Conservation (phyloP, 2,113 vertebrate genomes). For the Gavia stellata region DNA sequence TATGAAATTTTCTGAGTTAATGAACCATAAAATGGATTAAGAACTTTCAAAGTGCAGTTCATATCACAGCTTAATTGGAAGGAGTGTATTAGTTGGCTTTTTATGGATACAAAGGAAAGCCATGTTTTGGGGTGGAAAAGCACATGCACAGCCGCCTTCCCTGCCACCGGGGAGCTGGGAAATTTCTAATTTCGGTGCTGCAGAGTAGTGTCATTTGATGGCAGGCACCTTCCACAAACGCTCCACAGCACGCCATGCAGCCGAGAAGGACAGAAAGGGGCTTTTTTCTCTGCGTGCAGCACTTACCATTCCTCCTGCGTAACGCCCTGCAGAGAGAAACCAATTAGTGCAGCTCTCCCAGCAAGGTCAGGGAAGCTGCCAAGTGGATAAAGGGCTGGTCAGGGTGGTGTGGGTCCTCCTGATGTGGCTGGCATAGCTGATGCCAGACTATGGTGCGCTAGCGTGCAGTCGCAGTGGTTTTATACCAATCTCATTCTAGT, state of each 20-base stretch:
- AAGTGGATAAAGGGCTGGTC: neutral
- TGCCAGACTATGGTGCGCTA: rapidly evolving
- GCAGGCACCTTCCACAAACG: neutral
- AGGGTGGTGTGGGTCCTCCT: neutral
- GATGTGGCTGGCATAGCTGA: neutral
- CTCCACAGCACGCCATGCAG: rapidly evolving
- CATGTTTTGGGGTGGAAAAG: neutral
- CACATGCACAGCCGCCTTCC: neutral
- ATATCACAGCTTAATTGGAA: constrained; percentile 35
- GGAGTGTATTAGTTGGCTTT: neutral
- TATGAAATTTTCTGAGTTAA: constrained; percentile 42
- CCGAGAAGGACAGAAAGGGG: rapidly evolving
- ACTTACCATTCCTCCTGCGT: neutral
- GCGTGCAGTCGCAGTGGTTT: rapidly evolving
- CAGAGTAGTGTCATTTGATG: neutral
- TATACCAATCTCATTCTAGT: neutral
- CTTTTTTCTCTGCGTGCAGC: neutral
- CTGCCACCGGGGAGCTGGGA: neutral
- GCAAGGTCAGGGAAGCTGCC: neutral
- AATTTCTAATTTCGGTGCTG: neutral
- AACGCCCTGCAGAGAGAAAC: neutral
- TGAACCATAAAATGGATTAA: constrained; percentile 49
- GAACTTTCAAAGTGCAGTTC: constrained; percentile 19
- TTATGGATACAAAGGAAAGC: neutral
- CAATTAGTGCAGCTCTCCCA: neutral